Evolutionary conservation across 2,797 vertebrate species (phyloP), one percentile per base, ranked within the genome.

Genomic region (Netta rufina): DNA sequence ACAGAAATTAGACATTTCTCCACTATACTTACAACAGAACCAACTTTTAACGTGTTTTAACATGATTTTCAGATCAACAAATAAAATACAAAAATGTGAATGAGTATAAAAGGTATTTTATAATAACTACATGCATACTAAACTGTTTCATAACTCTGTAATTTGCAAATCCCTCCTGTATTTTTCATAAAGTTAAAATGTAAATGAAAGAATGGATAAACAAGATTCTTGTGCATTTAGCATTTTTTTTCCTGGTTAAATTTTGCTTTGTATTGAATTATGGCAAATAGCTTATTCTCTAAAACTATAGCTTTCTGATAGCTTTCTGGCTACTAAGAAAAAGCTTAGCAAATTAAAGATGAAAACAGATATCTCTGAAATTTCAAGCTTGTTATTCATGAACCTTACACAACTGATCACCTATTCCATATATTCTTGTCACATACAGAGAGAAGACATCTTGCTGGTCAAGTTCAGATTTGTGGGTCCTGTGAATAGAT

Each of bases 131-230:
- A 25, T 36, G n/a, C 79, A 82, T 60, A 57, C 75, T 86, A 73
- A 97, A 78, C 36, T 72, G 82, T 69, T 87, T 75, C 70, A 76
- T 85, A 92, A 90, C 51, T 93, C 89, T 92, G 36, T 92, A 94
- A 97, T 96, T 96, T 96, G 60, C 72, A 95, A 91, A 89, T 83
- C 62, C 66, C 65, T 72, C 82, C 62, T 86, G 43, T 86, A 80
- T 90, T 97, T 96, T 97, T 86, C 75, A 47, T 67, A 33, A 62
- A 92, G 27, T 89, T 92, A 90, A 88, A 79, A 96, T 76, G 78
- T n/a, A 92, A 96, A 80, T 81, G 89, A 95, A 94, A 90, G 71
- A 91, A 95, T 60, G 64, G 75, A 70, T 70, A 87, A 56, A 62
- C 43, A 84, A 66, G 54, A 77, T 65, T 56, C 73, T 61, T 60